A percentile compares a stretch with the other conserved stretches of the same genome.
These are phyloP conservation scores for Apis florea DNA, from an alignment of 1,140 invertebrate genomes.

Conservation along the genomic window DNA sequence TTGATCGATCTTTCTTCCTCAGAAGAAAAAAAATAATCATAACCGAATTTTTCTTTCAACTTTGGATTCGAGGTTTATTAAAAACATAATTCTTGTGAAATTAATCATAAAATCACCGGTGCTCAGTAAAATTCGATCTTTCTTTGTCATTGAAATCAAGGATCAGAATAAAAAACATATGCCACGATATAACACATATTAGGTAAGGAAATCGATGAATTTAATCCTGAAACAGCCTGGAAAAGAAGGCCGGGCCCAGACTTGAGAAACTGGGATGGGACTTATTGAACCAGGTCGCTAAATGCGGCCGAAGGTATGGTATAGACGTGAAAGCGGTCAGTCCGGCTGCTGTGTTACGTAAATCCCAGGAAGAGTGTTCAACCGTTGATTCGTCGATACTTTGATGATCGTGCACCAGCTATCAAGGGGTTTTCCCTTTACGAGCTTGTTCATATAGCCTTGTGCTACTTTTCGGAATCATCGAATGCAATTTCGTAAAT, in stretches of 20 bases:
- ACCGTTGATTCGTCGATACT: conserved; percentile 36
- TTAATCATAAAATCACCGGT: no score
- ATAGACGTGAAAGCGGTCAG: conserved; percentile 77
- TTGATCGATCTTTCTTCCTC: no score
- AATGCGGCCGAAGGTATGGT: conserved; percentile 59
- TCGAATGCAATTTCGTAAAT: neutral
- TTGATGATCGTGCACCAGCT: conserved; percentile 28
- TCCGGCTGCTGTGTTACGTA: conserved; percentile 74
- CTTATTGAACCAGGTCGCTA: conserved; percentile 54
- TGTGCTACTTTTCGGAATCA: conserved; percentile 29
- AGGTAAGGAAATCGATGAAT: conserved; percentile 7
- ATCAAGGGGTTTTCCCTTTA: conserved; percentile 23
- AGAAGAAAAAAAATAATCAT: no score
- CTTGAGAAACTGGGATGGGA: conserved; percentile 41
- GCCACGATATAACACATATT: neutral
- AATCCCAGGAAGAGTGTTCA: conserved; percentile 74
- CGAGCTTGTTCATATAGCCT: conserved; percentile 12
- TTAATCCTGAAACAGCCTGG: conserved; percentile 40
- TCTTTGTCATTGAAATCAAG: no score
- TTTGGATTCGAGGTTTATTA: no score
- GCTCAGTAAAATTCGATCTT: no score
- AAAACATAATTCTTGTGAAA: no score
- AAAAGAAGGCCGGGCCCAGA: conserved; percentile 16
- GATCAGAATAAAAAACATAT: no score
- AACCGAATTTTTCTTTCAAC: no score